Evolutionary conservation across 2,113 vertebrate genomes (phyloP).

Genomic region (Hydropotes inermis): DNA sequence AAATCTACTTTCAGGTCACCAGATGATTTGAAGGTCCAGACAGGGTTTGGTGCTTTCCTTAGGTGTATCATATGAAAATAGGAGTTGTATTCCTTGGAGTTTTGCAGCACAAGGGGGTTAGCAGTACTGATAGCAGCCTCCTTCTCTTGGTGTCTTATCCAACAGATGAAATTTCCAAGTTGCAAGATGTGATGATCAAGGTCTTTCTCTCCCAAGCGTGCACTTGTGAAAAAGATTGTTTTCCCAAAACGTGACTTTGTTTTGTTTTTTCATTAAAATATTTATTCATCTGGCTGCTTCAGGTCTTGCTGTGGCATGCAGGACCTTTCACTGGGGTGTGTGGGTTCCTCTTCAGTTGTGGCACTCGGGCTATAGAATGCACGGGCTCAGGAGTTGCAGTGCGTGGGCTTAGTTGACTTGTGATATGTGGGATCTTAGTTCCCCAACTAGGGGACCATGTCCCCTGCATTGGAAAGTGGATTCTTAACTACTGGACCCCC

Average conservation of each 20-base stretch:
- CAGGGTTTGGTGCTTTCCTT: neutral
- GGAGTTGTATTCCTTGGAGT: neutral
- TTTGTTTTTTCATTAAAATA: neutral
- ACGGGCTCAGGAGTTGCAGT: neutral
- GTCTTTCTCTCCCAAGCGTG: neutral
- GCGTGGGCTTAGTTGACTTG: neutral
- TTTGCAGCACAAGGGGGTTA: neutral
- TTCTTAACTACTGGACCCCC: neutral
- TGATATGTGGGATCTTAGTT: neutral
- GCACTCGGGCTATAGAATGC: neutral
- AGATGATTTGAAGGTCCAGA: neutral
- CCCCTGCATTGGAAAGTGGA: neutral
- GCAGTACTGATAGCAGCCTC: neutral
- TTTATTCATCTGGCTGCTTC: neutral
- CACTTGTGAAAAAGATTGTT: neutral
- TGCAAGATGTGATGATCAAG: neutral
- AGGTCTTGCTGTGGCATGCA: neutral
- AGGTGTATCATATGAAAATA: neutral
- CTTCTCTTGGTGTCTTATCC: neutral
- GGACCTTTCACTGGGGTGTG: neutral
- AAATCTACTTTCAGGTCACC: neutral
- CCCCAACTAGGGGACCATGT: neutral
- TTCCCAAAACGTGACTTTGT: neutral
- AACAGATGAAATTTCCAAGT: neutral
- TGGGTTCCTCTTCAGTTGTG: neutral